phyloP scores from a whole-genome alignment of 2,797 vertebrate genomes.

The Neosalanx taihuensis region DNA sequence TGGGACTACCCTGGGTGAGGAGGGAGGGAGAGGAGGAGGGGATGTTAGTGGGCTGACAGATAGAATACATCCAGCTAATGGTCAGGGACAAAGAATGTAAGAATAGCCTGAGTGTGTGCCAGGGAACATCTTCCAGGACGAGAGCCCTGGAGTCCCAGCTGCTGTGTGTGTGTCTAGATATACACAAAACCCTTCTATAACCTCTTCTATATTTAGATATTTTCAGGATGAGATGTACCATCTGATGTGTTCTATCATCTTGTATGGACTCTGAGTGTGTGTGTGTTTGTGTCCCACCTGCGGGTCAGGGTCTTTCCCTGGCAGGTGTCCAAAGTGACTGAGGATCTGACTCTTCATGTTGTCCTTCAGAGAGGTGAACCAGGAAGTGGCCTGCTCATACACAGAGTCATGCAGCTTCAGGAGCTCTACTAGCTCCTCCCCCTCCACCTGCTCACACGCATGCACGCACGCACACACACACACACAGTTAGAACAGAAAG shows the following conservation, averaged over 20 bases:
- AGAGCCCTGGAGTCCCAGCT: not conserved
- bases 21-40: not conserved
- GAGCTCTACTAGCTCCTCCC: conserved; percentile 82
- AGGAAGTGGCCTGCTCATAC: conserved; percentile 86
- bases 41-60: not conserved
- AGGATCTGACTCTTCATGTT: conserved; percentile 91
- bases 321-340: conserved; percentile 89
- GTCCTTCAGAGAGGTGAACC: conserved; percentile 92
- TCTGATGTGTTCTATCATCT: not conserved
- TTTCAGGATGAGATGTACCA: no score
- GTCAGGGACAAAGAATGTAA: not conserved
- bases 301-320: conserved; percentile 80
- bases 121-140: no score
- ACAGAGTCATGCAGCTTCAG: conserved; percentile 82
- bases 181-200: not conserved
- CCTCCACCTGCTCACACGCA: conserved; percentile 76
- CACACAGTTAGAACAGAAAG: conserved; percentile 10
- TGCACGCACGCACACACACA: not conserved
- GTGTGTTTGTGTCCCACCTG: conserved; percentile 66
- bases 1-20: conserved; percentile 75
- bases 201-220: no score
- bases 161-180: not conserved
- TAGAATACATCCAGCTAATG: no score
- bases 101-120: not conserved
- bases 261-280: not conserved